phyloP scores from a whole-genome alignment of 2,888 invertebrate species.

The Xestia xanthographa region DNA sequence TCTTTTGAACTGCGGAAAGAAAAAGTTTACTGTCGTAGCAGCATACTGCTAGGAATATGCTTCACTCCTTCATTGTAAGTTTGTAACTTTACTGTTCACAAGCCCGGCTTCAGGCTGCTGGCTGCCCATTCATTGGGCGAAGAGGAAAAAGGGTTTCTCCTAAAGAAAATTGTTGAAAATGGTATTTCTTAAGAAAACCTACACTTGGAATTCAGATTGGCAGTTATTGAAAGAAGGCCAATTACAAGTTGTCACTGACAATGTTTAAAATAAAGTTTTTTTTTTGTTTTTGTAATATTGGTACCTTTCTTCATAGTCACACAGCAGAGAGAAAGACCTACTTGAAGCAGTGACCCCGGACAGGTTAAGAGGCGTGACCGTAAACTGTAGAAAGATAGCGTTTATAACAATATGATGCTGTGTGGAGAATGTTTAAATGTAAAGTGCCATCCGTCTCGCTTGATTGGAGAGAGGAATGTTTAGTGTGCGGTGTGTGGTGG shows the following conservation, averaged over 20 bases:
- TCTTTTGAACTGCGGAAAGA: constrained; percentile 6
- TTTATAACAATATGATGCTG: constrained; percentile 12
- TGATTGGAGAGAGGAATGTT: constrained; percentile 13
- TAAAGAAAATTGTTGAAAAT: background rate
- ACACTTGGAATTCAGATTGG: background rate
- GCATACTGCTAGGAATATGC: background rate
- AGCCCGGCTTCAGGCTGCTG: background rate
- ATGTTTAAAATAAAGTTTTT: background rate
- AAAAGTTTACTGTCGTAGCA: constrained; percentile 4
- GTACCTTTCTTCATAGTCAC: background rate
- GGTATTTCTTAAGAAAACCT: background rate
- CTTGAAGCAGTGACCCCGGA: background rate
- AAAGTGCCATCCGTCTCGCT: constrained; percentile 12
- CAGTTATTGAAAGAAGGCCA: background rate
- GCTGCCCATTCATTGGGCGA: background rate
- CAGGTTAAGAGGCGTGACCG: constrained; percentile 9
- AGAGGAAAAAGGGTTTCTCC: background rate
- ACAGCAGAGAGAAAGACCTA: background rate
- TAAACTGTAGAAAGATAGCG: constrained; percentile 6
- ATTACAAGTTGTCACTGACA: background rate
- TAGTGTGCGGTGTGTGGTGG: background rate
- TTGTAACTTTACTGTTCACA: background rate
- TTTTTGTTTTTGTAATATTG: background rate
- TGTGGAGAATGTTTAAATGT: constrained; percentile 34
- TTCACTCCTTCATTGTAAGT: background rate